Base-by-base conservation (phyloP, 2,888 invertebrate species). In the Drosophila anomelani region DNA sequence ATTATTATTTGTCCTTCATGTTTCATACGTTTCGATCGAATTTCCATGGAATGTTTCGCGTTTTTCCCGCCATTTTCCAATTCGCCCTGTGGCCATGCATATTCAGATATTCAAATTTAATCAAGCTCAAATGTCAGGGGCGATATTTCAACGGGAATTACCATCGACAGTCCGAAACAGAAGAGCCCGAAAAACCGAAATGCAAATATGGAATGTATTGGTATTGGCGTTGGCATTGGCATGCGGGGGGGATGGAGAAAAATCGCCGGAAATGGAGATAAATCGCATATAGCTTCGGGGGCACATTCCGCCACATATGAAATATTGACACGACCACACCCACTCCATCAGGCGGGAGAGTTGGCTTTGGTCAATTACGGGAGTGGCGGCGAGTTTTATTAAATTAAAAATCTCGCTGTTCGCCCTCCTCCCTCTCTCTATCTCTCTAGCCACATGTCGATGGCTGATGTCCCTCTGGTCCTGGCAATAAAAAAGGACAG, bases 51-150 rank as follows among this genome's bases (percentile, higher is more conserved):
- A 34, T 23, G 23, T 43, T 36, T 12, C 13, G 13, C 29, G 17
- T 20, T 51, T 47, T 47, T 29, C 29, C 13, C 43, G 6, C 29
- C 47, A 12, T n/a, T 47, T 47, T 13, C 23, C 47, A 29, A 29
- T 29, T 23, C 44, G 4, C 46, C 46, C 29, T 9, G 6, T 4
- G 46, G 61, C n/a, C 23, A 63, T 41, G 46, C 51, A 51, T 63
- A 49, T 64, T 80, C 47, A 17, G 32, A 67, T 79, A 60, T 71
- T 66, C 34, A 62, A 83, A 75, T 57, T 75, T 12, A 71, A 75
- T 61, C 59, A 51, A 53, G 12, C 23, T 10, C 20, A 29, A n/a
- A 39, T 54, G 57, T 53, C 29, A 57, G 56, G 23, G 47, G 32
- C 47, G 38, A 49, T 46, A 41, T 69, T 58, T 68, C 57, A 61